Percentiles rank a stretch among this genome's conserved stretches.
phyloP scores from a whole-genome alignment of 2,113 vertebrate species.

The Bubo blakistoni region DNA sequence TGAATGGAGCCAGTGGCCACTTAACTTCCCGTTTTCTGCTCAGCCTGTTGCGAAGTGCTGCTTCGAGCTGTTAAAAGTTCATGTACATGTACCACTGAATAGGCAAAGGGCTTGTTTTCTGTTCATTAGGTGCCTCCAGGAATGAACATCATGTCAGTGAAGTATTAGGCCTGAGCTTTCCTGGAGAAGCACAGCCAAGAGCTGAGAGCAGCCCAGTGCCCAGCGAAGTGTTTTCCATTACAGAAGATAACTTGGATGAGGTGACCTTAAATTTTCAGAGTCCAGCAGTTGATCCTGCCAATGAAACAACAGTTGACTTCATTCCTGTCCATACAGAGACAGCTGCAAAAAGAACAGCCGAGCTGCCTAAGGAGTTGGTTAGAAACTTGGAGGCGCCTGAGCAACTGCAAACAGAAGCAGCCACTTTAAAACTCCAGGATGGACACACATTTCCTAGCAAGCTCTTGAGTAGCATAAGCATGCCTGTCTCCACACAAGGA shows the following conservation, averaged over 20 bases:
- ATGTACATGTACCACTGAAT: rapidly evolving
- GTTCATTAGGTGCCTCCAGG: not conserved
- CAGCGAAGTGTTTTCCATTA: not conserved
- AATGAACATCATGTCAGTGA: not conserved
- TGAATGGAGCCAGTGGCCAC: not conserved
- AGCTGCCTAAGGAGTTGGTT: not conserved
- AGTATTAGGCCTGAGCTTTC: not conserved
- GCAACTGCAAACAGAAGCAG: not conserved
- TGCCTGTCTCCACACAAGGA: not conserved
- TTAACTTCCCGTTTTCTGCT: not conserved
- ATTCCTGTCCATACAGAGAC: not conserved
- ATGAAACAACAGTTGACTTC: rapidly evolving
- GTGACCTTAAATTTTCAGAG: not conserved
- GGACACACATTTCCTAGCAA: not conserved
- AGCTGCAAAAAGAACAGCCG: not conserved
- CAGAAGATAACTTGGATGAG: not conserved
- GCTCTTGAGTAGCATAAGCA: not conserved
- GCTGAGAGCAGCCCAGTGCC: not conserved
- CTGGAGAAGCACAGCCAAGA: not conserved
- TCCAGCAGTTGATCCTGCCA: not conserved
- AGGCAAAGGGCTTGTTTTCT: not conserved
- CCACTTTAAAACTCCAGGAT: not conserved
- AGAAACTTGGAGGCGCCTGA: not conserved
- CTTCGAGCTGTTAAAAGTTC: not conserved
- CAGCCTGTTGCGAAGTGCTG: not conserved